A percentile compares a stretch with the other conserved stretches of the same genome.
Evolutionary conservation across 2,113 vertebrate genomes (phyloP).

Genomic region (Castor canadensis): DNA sequence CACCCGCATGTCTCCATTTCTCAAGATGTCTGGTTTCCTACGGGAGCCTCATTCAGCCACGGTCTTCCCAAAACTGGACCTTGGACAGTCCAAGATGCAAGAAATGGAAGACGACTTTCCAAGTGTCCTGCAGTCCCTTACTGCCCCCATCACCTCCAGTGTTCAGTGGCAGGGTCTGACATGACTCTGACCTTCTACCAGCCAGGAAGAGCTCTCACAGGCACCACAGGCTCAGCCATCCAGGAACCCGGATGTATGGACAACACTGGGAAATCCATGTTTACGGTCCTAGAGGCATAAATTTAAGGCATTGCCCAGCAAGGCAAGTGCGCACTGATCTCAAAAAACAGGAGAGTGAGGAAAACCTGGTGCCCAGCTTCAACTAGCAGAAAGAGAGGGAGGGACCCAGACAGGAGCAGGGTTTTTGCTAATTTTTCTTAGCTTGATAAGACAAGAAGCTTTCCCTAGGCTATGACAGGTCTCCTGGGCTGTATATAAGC

Average conservation of each 20-base stretch:
- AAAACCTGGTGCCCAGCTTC: not conserved
- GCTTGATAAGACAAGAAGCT: not conserved
- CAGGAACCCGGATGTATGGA: not conserved
- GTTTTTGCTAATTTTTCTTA: not conserved
- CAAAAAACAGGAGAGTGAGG: not conserved
- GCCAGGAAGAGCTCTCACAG: not conserved
- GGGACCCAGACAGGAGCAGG: not conserved
- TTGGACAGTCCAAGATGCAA: not conserved
- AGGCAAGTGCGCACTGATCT: not conserved
- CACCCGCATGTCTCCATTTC: not conserved
- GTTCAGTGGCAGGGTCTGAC: not conserved
- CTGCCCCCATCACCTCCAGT: not conserved
- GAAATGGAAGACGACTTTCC: not conserved
- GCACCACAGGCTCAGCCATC: not conserved
- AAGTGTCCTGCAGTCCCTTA: not conserved
- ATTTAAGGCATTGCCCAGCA: not conserved
- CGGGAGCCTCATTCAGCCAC: fast-evolving
- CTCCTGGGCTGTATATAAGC: not conserved
- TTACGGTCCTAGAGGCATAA: not conserved
- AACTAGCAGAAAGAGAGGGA: not conserved
- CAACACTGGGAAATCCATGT: not conserved
- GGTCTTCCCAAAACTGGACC: not conserved
- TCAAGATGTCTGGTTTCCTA: not conserved
- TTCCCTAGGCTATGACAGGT: not conserved
- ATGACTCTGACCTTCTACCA: not conserved